phyloP scores from a whole-genome alignment of 2,888 invertebrate species.

The Ichneumoninae sp. region DNA sequence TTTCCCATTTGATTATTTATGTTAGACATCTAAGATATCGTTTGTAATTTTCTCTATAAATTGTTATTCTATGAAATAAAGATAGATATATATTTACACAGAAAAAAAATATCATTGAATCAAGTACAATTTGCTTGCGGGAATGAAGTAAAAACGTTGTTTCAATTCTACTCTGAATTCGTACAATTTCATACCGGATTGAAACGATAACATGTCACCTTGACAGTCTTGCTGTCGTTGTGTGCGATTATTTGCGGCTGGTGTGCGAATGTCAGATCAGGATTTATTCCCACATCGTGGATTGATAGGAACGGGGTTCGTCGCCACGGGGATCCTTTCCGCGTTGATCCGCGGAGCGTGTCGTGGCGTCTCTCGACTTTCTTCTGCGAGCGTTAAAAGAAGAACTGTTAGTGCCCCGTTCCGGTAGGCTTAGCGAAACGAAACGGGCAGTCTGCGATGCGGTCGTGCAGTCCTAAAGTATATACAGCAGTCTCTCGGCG shows the following conservation, averaged over 20 bases:
- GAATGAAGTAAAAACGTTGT: no score
- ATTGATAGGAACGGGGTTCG: conserved; percentile 6
- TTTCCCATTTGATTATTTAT: conserved; percentile 39
- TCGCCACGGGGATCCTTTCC: conserved; percentile 68
- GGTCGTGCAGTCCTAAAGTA: conserved; percentile 13
- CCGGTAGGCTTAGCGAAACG: conserved; percentile 60
- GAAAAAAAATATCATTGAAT: no score
- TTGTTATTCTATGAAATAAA: background rate
- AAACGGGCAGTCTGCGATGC: conserved; percentile 32
- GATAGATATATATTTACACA: background rate
- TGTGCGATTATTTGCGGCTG: background rate
- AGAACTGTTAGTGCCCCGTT: conserved; percentile 69
- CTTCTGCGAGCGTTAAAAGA: conserved; percentile 63
- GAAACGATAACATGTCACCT: no score
- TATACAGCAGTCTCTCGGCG: background rate
- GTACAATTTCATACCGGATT: no score
- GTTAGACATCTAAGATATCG: conserved; percentile 18
- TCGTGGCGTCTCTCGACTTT: conserved; percentile 71
- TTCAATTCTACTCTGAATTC: no score
- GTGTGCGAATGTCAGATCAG: background rate
- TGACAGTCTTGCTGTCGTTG: no score
- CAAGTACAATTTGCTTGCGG: no score
- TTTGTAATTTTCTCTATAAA: conserved; percentile 8
- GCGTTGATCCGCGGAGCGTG: conserved; percentile 75
- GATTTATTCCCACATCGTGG: conserved; percentile 19